Evolutionary conservation across 2,797 vertebrate genomes (phyloP).

Genomic region (Sternotherus odoratus): DNA sequence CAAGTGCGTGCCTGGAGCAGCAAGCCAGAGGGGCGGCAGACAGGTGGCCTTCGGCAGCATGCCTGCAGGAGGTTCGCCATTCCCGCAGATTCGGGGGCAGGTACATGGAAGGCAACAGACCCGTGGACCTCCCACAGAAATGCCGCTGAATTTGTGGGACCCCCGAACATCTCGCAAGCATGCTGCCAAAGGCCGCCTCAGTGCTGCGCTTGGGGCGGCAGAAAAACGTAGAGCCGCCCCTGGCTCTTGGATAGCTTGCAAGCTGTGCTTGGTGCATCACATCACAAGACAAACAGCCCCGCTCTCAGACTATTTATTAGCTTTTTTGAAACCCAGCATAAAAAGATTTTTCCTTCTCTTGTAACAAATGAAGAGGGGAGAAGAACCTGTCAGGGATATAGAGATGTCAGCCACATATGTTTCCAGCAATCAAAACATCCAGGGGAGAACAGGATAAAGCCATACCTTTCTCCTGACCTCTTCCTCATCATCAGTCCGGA

Average conservation of each 20-base stretch:
- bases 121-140: too few species aligned
- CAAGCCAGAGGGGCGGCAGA: too few species aligned
- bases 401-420: neutral
- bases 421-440: neutral
- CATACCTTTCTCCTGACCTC: constrained; percentile 92
- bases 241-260: neutral
- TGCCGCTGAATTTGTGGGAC: too few species aligned
- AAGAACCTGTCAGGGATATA: neutral
- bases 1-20: too few species aligned
- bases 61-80: too few species aligned
- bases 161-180: too few species aligned
- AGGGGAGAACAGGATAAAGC: neutral
- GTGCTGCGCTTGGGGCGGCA: too few species aligned
- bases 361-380: neutral
- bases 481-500: constrained; percentile 93
- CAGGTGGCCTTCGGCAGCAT: too few species aligned
- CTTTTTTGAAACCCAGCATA: neutral
- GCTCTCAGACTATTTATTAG: neutral
- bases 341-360: neutral
- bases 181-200: too few species aligned
- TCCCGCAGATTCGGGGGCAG: too few species aligned
- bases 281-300: neutral
- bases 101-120: too few species aligned
- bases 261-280: neutral
- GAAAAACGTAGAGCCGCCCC: too few species aligned